Conservation (phyloP, 2,888 invertebrate genomes). For the Tortricodes alternella region DNA sequence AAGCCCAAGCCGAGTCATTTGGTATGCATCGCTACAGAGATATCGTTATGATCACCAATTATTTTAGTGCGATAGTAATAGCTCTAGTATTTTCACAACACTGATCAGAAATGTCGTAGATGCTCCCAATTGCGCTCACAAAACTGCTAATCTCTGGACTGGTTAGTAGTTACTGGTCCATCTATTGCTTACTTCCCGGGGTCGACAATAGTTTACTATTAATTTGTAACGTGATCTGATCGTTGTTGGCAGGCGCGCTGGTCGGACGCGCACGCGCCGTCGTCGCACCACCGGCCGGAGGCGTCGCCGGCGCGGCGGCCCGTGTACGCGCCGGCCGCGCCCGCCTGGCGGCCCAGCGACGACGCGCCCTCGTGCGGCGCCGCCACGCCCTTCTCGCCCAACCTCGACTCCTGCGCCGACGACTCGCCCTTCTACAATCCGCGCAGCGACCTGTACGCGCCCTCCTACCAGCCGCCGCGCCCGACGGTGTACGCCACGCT, state of each 20-base stretch:
- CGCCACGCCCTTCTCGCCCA: conserved; percentile 77
- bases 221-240: too few species aligned
- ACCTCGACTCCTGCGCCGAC: conserved; percentile 70
- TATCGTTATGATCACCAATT: too few species aligned
- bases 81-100: too few species aligned
- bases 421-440: conserved; percentile 81
- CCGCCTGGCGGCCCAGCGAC: conserved; percentile 76
- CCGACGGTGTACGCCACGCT: conserved; percentile 78
- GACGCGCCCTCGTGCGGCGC: conserved; percentile 79
- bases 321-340: conserved; percentile 76
- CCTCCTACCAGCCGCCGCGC: conserved; percentile 76
- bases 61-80: too few species aligned
- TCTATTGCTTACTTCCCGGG: too few species aligned
- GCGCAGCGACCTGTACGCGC: conserved; percentile 77
- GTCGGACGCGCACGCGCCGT: conserved; percentile 86
- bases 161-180: too few species aligned
- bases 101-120: too few species aligned
- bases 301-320: conserved; percentile 80
- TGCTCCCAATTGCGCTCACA: too few species aligned
- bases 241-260: conserved; percentile 68
- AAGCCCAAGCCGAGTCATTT: too few species aligned
- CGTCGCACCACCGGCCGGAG: conserved; percentile 83
- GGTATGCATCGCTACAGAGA: too few species aligned
- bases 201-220: too few species aligned
- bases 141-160: too few species aligned